These are phyloP conservation scores for Hoplias malabaricus DNA, from an alignment of 2,113 vertebrate genomes.

Conservation along the genomic window DNA sequence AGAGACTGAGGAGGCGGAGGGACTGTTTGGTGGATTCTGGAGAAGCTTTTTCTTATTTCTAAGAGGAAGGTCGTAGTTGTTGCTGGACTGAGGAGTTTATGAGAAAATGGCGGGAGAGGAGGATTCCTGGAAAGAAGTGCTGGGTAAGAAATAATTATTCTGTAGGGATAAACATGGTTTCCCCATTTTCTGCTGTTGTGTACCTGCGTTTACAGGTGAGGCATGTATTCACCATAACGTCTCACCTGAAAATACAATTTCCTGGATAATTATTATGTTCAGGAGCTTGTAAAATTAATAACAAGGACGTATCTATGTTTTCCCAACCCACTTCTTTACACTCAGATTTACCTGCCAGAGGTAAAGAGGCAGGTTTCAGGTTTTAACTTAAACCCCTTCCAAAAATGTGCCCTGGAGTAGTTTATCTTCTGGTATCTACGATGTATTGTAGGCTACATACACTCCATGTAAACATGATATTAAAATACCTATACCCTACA, in stretches of 20 bases:
- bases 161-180: neutral
- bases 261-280: neutral
- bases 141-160: conserved; percentile 73
- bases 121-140: conserved; percentile 77
- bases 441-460: too few species aligned
- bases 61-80: neutral
- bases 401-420: neutral
- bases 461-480: too few species aligned
- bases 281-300: neutral
- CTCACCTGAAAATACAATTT: neutral
- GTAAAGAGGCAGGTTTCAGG: too few species aligned
- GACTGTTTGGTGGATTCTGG: neutral
- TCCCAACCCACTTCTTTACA: too few species aligned
- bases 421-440: too few species aligned
- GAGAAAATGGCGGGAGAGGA: conserved; percentile 75
- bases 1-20: neutral
- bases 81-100: conserved; percentile 1
- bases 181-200: neutral
- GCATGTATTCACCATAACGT: too few species aligned
- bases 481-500: too few species aligned
- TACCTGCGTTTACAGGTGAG: conserved; percentile 32
- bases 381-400: too few species aligned
- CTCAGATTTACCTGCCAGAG: too few species aligned
- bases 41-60: neutral
- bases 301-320: too few species aligned